Base-by-base conservation (phyloP, 2,113 vertebrate species). In the Nesoenas mayeri region DNA sequence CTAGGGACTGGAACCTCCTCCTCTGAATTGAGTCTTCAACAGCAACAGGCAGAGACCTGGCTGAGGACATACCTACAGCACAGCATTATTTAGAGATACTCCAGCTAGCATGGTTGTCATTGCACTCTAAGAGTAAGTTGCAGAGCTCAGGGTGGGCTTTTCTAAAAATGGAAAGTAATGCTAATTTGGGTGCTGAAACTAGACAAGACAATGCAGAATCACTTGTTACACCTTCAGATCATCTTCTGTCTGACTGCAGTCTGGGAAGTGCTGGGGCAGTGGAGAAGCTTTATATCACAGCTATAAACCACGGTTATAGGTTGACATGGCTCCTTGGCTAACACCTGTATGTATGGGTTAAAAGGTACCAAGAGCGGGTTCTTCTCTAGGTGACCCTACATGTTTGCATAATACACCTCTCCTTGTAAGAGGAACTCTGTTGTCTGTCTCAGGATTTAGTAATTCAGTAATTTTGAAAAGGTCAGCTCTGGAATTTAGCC, bases 391-490 rank as follows among this genome's bases (percentile, higher is more conserved):
- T 96, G 95, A 97, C 95, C 95, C 91, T 87, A 79, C 58, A 65
- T 92, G 81, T 78, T 72, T 91, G 78, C 71, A 89, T 91, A 94
- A 93, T 69, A 34, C 73, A 82, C 77, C 86, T 95, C 81, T 91
- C 86, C 78, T 95, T 96, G 69, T 96, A 85, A 93, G 61, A 74
- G 75, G 48, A 91, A 70, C 80, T 78, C 74, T 85, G 72, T 57
- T 93, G 80, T 56, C 84, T 95, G 78, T 92, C 86, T 73, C 82
- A 85, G 64, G 74, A 92, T 97, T 90, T 83, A 94, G 85, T 93
- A 95, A 95, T 95, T 96, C 74, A 65, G 66, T 94, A 88, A 32
- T 95, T 95, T 94, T 94, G 75, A 80, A 96, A 97, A 97, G 95
- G 95, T 95, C 96, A 95, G 89, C 67, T 91, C 71, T 88, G 88